Evolutionary conservation across 2,888 invertebrate genomes (phyloP).

Genomic region (Apamea crenata): DNA sequence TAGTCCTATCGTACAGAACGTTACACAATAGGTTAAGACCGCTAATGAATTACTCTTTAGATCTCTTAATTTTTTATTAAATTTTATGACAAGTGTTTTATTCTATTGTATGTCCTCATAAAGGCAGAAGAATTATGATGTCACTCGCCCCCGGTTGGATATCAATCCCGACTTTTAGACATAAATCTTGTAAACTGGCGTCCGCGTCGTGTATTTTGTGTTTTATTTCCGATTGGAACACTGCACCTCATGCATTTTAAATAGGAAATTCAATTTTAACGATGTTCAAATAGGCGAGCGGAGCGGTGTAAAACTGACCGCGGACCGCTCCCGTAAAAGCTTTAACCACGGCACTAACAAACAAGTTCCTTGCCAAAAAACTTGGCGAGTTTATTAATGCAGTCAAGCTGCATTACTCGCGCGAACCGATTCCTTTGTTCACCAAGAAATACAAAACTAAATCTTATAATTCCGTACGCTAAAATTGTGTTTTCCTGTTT

Average conservation of each 20-base stretch:
- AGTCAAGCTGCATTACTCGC: conserved; percentile 82
- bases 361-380: conserved; percentile 85
- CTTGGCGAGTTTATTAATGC: conserved; percentile 84
- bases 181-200: conserved; percentile 47
- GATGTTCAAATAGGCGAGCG: conserved; percentile 60
- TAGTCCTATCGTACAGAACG: conserved; percentile 85
- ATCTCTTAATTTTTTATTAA: conserved; percentile 17
- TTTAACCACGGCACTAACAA: conserved; percentile 69
- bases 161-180: conserved; percentile 50
- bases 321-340: conserved; percentile 68
- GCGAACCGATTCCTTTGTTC: conserved; percentile 81
- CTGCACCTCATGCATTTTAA: conserved; percentile 59
- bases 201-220: conserved; percentile 41
- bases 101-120: not conserved
- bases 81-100: conserved; percentile 3
- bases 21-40: conserved; percentile 78
- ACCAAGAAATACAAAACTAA: conserved; percentile 67
- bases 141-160: not conserved
- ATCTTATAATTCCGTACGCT: conserved; percentile 63
- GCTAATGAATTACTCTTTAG: conserved; percentile 71
- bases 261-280: conserved; percentile 63
- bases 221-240: conserved; percentile 50
- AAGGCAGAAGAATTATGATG: no score
- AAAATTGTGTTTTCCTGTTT: conserved; percentile 41
- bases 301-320: conserved; percentile 63